These are phyloP conservation scores for Drosophila trapezifrons DNA, from an alignment of 1,140 invertebrate species.

Conservation along the genomic window DNA sequence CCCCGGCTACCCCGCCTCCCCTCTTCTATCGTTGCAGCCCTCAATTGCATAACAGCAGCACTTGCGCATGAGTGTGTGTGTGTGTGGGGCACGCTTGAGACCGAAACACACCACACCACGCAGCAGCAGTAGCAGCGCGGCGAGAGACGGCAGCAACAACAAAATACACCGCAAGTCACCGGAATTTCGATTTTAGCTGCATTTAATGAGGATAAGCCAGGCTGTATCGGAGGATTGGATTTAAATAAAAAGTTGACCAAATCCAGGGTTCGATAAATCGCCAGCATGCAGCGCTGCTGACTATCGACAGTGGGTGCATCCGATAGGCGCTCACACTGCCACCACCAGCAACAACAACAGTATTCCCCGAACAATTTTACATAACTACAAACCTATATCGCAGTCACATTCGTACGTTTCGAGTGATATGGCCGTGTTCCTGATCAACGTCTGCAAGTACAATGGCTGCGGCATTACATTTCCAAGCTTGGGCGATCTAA, in stretches of 20 bases:
- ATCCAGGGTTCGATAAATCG: conserved; percentile 28
- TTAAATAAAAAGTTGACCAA: conserved; percentile 22
- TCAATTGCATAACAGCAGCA: conserved; percentile 78
- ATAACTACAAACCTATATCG: conserved; percentile 64
- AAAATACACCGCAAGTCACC: background rate
- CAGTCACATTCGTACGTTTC: conserved; percentile 78
- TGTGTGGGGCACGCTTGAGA: conserved; percentile 71
- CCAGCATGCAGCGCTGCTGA: conserved; percentile 43
- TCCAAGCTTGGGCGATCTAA: conserved; percentile 90
- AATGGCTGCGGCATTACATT: conserved; percentile 92
- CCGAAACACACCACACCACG: conserved; percentile 66
- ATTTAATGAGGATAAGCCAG: conserved; percentile 18
- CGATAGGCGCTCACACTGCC: conserved; percentile 53
- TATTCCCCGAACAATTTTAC: conserved; percentile 68
- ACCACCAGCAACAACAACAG: conserved; percentile 53
- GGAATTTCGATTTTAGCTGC: conserved; percentile 21
- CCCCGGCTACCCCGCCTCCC: conserved; percentile 3
- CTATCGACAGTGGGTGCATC: conserved; percentile 38
- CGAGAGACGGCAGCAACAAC: conserved; percentile 25
- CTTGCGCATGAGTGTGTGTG: conserved; percentile 76
- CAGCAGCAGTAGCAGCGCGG: conserved; percentile 12
- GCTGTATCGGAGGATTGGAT: conserved; percentile 9
- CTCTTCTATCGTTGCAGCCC: conserved; percentile 68
- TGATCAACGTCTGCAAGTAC: conserved; percentile 94
- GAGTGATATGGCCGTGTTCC: conserved; percentile 90